Conservation (phyloP, 2,113 vertebrate genomes). For the Myrmophylax atrothorax region DNA sequence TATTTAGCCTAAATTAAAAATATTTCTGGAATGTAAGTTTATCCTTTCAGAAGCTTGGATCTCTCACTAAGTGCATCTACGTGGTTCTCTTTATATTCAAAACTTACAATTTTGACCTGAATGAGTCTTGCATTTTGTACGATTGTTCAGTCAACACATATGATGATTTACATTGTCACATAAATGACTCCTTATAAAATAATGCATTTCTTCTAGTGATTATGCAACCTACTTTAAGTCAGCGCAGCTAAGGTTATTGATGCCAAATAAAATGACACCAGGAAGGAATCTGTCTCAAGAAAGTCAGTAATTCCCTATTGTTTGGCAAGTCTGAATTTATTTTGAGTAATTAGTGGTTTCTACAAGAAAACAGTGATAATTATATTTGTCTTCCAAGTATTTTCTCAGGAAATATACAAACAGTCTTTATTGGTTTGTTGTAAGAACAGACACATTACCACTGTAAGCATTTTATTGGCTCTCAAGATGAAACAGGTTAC, state of each 20-base stretch:
- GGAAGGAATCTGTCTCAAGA: slow-evolving; percentile 1
- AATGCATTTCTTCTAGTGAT: not conserved
- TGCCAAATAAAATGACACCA: not conserved
- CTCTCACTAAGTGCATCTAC: not conserved
- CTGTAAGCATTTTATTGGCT: not conserved
- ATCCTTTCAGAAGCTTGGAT: not conserved
- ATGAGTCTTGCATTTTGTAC: not conserved
- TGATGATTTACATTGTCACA: not conserved
- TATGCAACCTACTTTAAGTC: not conserved
- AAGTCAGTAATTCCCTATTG: not conserved
- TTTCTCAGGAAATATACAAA: slow-evolving; percentile 13
- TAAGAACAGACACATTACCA: not conserved
- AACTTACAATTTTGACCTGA: not conserved
- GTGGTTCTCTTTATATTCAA: not conserved
- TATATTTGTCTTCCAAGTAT: slow-evolving; percentile 7
- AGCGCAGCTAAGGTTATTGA: not conserved
- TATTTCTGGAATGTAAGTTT: not conserved
- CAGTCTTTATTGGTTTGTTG: not conserved
- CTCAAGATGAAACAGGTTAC: not conserved
- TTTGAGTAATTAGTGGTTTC: not conserved
- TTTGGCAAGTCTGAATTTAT: not conserved
- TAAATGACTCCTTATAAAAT: not conserved
- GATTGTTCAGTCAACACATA: not conserved
- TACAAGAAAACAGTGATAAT: not conserved
- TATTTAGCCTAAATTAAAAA: not conserved